phyloP scores from a whole-genome alignment of 2,888 invertebrate genomes.

The Unio pictorum region DNA sequence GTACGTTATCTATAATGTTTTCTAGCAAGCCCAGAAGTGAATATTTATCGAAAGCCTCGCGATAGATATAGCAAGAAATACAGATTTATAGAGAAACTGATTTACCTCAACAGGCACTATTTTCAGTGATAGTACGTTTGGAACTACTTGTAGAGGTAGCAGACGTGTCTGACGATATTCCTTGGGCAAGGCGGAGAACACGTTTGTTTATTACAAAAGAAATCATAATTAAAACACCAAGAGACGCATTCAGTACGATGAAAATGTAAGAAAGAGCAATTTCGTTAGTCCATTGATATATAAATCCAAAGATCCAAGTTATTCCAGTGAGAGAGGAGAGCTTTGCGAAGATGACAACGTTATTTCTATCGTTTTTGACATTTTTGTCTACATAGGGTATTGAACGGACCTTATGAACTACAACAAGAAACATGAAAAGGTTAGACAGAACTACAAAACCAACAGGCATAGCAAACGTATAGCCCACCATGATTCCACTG shows the following conservation, averaged over 20 bases:
- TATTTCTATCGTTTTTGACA: constrained; percentile 10
- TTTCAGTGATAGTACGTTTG: no score
- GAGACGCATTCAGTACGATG: constrained; percentile 21
- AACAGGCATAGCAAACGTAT: constrained; percentile 20
- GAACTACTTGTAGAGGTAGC: no score
- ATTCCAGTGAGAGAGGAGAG: constrained; percentile 21
- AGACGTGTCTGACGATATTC: no score
- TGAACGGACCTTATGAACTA: constrained; percentile 9
- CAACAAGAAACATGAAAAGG: constrained; percentile 11
- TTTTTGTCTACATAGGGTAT: constrained; percentile 3
- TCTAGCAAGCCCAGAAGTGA: no score
- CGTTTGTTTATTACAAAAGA: constrained; percentile 19
- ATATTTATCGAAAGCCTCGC: no score
- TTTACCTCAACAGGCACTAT: no score
- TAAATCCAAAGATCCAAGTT: constrained; percentile 26
- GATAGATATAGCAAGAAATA: no score
- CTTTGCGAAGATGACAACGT: constrained; percentile 18
- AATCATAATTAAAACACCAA: constrained; percentile 23
- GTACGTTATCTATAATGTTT: no score
- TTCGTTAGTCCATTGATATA: constrained; percentile 10
- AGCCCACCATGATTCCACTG: constrained; percentile 9
- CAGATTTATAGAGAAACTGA: no score
- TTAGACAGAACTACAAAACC: constrained; percentile 15
- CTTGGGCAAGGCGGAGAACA: constrained; percentile 2
- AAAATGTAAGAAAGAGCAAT: constrained; percentile 19